These are phyloP conservation scores for Drosophila macrospina DNA, from an alignment of 2,888 invertebrate species.

Conservation along the genomic window DNA sequence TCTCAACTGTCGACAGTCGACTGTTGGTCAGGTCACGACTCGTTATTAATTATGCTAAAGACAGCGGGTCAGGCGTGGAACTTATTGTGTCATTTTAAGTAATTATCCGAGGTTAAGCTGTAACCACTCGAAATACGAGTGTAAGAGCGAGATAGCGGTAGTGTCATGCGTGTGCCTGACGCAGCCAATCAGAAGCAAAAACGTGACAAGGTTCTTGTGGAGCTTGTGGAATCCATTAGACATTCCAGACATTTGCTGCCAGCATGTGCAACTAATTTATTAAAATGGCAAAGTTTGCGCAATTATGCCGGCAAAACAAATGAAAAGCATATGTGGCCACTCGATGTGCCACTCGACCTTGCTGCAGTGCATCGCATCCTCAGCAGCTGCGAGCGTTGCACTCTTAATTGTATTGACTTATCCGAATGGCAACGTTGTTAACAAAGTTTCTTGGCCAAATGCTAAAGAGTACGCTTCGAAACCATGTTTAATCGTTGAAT, in stretches of 20 bases:
- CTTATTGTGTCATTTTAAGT: slow-evolving; percentile 68
- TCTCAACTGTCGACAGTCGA: not conserved
- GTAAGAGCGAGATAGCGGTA: not conserved
- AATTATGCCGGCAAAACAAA: slow-evolving; percentile 63
- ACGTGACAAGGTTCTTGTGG: slow-evolving; percentile 16
- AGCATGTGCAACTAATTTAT: slow-evolving; percentile 54
- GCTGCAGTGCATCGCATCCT: not conserved
- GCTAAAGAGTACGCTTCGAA: slow-evolving; percentile 9
- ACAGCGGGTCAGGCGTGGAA: slow-evolving; percentile 49
- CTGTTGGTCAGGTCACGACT: slow-evolving; percentile 43
- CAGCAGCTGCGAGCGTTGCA: slow-evolving; percentile 21
- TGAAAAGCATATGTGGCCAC: slow-evolving; percentile 52
- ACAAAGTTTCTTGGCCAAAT: slow-evolving; percentile 27
- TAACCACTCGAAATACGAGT: slow-evolving; percentile 7
- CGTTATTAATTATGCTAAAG: slow-evolving; percentile 67
- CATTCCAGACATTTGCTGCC: slow-evolving; percentile 40
- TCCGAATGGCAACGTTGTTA: slow-evolving; percentile 40
- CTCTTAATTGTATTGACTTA: slow-evolving; percentile 39
- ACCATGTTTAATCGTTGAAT: slow-evolving; percentile 13
- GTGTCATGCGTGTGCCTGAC: slow-evolving; percentile 20
- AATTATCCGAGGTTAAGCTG: slow-evolving; percentile 64
- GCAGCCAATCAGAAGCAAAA: slow-evolving; percentile 35
- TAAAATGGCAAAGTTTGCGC: slow-evolving; percentile 51
- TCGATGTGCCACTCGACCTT: slow-evolving; percentile 30
- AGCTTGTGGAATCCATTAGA: slow-evolving; percentile 28